Evolutionary conservation across 1,140 invertebrate species (phyloP).

Genomic region (Vollenhovia emeryi): DNA sequence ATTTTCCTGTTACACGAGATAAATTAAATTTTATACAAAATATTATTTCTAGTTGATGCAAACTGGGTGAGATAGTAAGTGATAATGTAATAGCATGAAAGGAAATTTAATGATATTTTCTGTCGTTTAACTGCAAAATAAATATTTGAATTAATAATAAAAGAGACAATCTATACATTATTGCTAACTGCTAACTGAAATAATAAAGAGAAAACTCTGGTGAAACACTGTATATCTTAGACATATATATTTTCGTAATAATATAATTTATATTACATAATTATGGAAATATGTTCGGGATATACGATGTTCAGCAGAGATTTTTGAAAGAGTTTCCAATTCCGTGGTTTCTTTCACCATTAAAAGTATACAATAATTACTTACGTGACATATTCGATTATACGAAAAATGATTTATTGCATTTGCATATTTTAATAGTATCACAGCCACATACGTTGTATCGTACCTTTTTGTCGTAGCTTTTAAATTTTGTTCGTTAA

Average conservation of each 20-base stretch:
- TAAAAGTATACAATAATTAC: neutral
- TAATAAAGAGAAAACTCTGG: neutral
- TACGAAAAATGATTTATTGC: neutral
- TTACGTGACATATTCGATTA: neutral
- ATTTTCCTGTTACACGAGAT: neutral
- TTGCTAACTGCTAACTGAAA: neutral
- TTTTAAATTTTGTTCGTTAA: neutral
- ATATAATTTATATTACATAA: neutral
- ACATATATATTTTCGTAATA: neutral
- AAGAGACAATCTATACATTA: neutral
- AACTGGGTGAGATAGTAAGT: neutral
- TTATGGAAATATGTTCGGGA: neutral
- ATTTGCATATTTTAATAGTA: neutral
- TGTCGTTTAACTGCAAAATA: neutral
- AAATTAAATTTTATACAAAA: constrained; percentile 16
- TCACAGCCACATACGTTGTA: neutral
- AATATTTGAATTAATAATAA: constrained; percentile 12
- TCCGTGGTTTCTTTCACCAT: neutral
- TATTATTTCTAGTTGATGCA: neutral
- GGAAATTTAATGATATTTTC: neutral
- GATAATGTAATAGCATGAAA: neutral
- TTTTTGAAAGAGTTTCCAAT: neutral
- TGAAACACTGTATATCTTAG: neutral
- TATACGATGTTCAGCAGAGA: neutral
- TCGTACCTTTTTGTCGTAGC: neutral